These are phyloP conservation scores for Nomada ferruginata DNA, from an alignment of 2,888 invertebrate genomes.

Conservation along the genomic window DNA sequence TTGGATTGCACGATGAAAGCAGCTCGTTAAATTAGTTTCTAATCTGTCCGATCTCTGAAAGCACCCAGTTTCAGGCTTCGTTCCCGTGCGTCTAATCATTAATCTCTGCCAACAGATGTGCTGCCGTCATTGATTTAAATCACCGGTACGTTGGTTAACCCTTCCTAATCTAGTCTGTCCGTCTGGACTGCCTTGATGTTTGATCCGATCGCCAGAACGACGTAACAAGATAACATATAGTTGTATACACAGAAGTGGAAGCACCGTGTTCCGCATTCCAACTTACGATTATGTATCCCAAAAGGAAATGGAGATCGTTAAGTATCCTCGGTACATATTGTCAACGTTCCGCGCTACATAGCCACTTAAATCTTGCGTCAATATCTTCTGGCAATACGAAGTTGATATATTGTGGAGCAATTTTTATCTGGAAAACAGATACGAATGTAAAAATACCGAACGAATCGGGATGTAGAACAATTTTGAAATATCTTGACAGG, in stretches of 20 bases:
- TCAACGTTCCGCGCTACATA: neutral
- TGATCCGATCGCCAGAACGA: conserved; percentile 67
- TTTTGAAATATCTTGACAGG: too few relatives aligned
- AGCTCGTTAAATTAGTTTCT: conserved; percentile 81
- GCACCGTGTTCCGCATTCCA: conserved; percentile 61
- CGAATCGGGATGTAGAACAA: too few relatives aligned
- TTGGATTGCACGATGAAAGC: conserved; percentile 79
- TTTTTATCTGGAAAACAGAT: too few relatives aligned
- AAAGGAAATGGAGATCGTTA: conserved; percentile 46
- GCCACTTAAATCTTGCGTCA: too few relatives aligned
- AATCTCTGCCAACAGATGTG: conserved; percentile 80
- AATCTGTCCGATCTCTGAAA: conserved; percentile 77
- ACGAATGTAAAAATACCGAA: too few relatives aligned
- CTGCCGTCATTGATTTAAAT: conserved; percentile 81
- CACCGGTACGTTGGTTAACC: conserved; percentile 77
- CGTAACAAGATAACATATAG: conserved; percentile 67
- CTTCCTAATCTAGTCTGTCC: conserved; percentile 73
- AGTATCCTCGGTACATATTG: neutral
- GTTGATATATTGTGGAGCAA: too few relatives aligned
- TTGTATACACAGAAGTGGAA: conserved; percentile 53
- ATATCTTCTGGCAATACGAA: too few relatives aligned
- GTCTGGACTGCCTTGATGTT: conserved; percentile 67
- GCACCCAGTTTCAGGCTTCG: conserved; percentile 70
- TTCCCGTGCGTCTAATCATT: conserved; percentile 77
- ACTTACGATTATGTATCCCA: conserved; percentile 25